These are phyloP conservation scores for Achatina immaculata DNA, from an alignment of 1,140 invertebrate species.

Conservation along the genomic window DNA sequence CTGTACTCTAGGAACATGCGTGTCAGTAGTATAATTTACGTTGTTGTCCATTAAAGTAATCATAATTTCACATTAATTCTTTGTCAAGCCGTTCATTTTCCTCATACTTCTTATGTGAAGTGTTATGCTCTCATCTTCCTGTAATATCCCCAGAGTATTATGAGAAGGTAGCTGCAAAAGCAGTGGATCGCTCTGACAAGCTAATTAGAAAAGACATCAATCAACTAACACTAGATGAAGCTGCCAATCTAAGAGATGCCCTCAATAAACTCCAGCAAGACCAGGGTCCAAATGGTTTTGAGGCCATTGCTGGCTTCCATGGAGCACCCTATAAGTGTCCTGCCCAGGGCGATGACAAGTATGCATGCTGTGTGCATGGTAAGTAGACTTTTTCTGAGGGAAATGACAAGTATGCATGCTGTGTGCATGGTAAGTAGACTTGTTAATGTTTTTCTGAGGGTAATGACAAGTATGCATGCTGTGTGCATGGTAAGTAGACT, in stretches of 20 bases:
- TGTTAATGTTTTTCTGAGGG: slow-evolving; percentile 34
- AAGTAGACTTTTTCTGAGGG: neutral
- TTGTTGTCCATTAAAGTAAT: too few relatives aligned
- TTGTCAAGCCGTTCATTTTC: too few relatives aligned
- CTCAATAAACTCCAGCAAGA: slow-evolving; percentile 40
- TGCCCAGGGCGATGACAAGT: slow-evolving; percentile 26
- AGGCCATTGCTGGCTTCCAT: slow-evolving; percentile 47
- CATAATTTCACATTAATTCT: too few relatives aligned
- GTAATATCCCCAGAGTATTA: neutral
- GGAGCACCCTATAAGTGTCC: slow-evolving; percentile 43
- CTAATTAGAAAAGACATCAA: slow-evolving; percentile 24
- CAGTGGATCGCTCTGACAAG: neutral
- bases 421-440: neutral
- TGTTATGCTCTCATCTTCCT: too few relatives aligned
- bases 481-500: slow-evolving; percentile 39
- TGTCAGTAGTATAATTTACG: too few relatives aligned
- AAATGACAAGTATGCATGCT: too few relatives aligned
- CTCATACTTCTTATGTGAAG: too few relatives aligned
- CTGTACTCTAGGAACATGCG: too few relatives aligned
- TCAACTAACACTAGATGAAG: slow-evolving; percentile 9
- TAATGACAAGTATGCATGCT: slow-evolving; percentile 34
- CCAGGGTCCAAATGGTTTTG: slow-evolving; percentile 41
- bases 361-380: slow-evolving; percentile 45
- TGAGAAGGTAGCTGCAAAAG: neutral
- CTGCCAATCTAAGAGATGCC: slow-evolving; percentile 35